These are phyloP conservation scores for Stegostoma tigrinum DNA, from an alignment of 2,113 vertebrate species.

Conservation along the genomic window DNA sequence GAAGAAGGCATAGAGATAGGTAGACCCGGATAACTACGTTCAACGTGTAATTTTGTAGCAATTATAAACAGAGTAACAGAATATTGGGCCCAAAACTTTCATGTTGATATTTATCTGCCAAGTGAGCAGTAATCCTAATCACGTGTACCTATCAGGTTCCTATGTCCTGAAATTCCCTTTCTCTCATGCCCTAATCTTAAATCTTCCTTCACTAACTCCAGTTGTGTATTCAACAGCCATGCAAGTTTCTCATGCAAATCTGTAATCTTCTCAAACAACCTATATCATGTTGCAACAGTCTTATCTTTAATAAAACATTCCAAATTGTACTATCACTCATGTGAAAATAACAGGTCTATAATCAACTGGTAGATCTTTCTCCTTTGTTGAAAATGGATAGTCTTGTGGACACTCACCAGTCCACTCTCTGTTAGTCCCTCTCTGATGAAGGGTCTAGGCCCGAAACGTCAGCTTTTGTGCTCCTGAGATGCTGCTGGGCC, in stretches of 20 bases:
- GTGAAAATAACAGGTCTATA: not conserved
- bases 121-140: not conserved
- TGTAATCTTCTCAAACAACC: too few relatives aligned
- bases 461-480: too few relatives aligned
- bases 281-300: not conserved
- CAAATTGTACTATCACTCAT: not conserved
- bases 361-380: not conserved
- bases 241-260: not conserved
- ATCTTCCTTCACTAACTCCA: not conserved
- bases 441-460: too few relatives aligned
- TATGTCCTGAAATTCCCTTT: not conserved
- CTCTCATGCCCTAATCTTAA: not conserved
- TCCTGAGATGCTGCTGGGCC: too few relatives aligned
- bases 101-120: not conserved
- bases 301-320: not conserved
- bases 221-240: not conserved
- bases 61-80: not conserved
- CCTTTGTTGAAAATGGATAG: not conserved
- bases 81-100: not conserved
- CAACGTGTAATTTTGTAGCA: not conserved
- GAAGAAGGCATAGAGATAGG: not conserved
- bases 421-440: too few relatives aligned
- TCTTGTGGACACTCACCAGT: not conserved
- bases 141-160: not conserved
- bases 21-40: not conserved